Evolutionary conservation across 2,113 vertebrate genomes (phyloP).

Genomic region (Buteo buteo): DNA sequence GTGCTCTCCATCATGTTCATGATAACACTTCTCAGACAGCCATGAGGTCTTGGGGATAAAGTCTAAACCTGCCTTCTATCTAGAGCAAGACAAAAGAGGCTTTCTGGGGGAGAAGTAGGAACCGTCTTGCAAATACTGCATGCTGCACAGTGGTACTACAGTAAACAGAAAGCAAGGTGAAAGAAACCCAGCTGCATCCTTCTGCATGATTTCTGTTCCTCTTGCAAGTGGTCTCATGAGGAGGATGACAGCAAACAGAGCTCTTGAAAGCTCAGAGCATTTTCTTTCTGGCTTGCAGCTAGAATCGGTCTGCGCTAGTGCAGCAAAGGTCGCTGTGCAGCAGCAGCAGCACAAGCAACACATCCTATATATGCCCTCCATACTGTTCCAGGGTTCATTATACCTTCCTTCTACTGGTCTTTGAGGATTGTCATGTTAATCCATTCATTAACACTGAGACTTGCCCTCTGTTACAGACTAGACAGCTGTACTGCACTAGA

Average conservation of each 20-base stretch:
- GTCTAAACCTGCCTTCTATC: neutral
- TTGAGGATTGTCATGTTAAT: neutral
- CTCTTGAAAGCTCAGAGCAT: neutral
- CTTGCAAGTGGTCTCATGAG: neutral
- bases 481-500: neutral
- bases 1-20: neutral
- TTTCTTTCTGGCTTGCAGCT: neutral
- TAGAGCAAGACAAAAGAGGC: neutral
- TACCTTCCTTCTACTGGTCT: neutral
- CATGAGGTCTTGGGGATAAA: neutral
- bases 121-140: rapidly evolving
- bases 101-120: neutral
- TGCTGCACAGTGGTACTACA: neutral
- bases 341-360: neutral
- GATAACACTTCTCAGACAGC: neutral
- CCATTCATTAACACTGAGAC: rapidly evolving
- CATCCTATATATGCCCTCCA: rapidly evolving
- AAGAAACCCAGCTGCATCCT: neutral
- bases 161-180: neutral
- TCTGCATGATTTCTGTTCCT: neutral
- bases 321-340: neutral
- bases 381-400: neutral
- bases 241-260: rapidly evolving
- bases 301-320: rapidly evolving
- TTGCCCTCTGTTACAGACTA: rapidly evolving